Conservation (phyloP, 2,113 vertebrate genomes). For the Engraulis encrasicolus region DNA sequence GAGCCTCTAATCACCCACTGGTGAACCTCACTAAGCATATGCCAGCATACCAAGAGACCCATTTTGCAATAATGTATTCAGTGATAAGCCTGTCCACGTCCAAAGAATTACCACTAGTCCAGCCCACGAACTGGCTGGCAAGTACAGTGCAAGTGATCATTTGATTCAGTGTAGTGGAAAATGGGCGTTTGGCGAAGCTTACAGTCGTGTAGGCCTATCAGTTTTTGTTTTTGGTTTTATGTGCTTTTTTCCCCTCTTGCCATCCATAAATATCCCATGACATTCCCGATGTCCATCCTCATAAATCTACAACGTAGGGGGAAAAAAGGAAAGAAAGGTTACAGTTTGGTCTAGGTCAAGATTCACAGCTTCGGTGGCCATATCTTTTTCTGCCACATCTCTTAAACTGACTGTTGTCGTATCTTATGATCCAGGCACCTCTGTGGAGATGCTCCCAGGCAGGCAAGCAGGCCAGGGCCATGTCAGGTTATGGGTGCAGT, state of each 20-base stretch:
- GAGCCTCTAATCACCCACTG: constrained; percentile 64
- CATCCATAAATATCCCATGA: constrained; percentile 53
- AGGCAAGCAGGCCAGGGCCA: constrained; percentile 1
- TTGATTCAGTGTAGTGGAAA: not conserved
- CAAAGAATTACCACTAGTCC: constrained; percentile 12
- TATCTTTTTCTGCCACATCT: constrained; percentile 40
- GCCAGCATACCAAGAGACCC: constrained; percentile 58
- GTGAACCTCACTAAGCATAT: constrained; percentile 68
- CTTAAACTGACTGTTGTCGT: not conserved
- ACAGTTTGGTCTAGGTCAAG: constrained; percentile 48
- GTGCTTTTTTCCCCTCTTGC: constrained; percentile 34
- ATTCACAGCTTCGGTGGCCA: constrained; percentile 42
- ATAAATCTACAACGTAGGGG: constrained; percentile 56
- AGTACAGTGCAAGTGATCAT: not conserved
- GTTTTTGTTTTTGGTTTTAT: constrained; percentile 30
- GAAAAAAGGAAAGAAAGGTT: constrained; percentile 40
- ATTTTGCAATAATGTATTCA: constrained; percentile 1
- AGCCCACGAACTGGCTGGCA: constrained; percentile 17
- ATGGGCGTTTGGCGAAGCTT: not conserved
- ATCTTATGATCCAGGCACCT: not conserved
- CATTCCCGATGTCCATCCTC: constrained; percentile 56
- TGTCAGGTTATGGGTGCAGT: not conserved
- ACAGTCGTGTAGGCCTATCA: not conserved
- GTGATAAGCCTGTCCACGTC: not conserved
- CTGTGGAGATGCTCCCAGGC: not conserved